Conservation (phyloP, 2,797 vertebrate species). For the Chelmon rostratus region DNA sequence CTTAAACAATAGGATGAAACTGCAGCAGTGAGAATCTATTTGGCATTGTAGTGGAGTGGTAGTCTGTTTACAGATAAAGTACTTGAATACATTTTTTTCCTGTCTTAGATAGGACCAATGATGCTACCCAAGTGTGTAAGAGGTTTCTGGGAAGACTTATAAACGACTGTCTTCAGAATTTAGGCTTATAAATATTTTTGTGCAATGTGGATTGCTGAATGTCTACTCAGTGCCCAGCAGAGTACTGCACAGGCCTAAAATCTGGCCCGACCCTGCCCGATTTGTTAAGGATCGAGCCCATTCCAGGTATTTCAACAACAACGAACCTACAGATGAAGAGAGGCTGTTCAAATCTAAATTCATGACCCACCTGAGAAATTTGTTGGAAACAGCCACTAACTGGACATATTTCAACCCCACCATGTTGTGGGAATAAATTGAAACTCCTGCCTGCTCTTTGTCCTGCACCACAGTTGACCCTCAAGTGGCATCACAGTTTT, state of each 20-base stretch:
- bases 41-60: neutral
- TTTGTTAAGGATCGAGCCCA: neutral
- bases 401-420: neutral
- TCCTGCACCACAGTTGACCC: neutral
- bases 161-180: too few relatives aligned
- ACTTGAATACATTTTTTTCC: neutral
- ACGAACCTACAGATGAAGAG: too few relatives aligned
- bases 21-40: slow-evolving; percentile 6
- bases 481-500: slow-evolving; percentile 12
- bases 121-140: neutral
- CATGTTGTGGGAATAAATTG: neutral
- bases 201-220: neutral
- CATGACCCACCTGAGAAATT: neutral
- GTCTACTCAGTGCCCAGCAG: neutral
- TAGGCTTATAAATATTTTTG: neutral
- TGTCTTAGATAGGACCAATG: neutral
- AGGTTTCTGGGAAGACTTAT: neutral
- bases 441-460: neutral
- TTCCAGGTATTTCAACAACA: slow-evolving; percentile 2
- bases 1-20: slow-evolving; percentile 48
- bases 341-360: neutral
- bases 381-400: neutral
- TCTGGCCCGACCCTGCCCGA: neutral
- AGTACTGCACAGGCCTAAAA: neutral
- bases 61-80: neutral